Evolutionary conservation across 2,797 vertebrate genomes (phyloP), one percentile per base, ranked within the genome.

Genomic region (Centroberyx gerrardi): DNA sequence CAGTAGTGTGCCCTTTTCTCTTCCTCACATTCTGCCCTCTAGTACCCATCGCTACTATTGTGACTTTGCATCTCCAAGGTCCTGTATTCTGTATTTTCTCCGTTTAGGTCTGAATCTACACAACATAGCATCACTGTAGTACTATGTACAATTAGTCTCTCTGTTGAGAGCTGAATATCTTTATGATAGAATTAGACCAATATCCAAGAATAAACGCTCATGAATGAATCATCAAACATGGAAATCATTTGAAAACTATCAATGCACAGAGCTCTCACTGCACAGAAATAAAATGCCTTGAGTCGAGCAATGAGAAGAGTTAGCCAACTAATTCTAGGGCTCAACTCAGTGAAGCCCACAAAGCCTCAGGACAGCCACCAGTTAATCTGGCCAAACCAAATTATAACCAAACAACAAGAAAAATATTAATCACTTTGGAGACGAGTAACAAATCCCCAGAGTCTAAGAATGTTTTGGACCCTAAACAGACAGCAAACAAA

Each of bases 301-400:
- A 67, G 52, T 36, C 49, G 51, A 72, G 63, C 40, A 44, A 65
- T 12, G 28, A 82, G 70, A 56, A 10, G 54, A 69, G 62, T 78
- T 71, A 76, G 75, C 70, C 74, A 29, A 58, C 63, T 80, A 70
- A 88, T 85, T 73, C 10, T 17, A 46, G 59, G 65, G 76, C 67
- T 84, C 64, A 72, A 53, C 61, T 78, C 68, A 71, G 53, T 62
- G 40, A 64, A 67, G 76, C 51, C 38, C 28, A 17, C 54, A 56
- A 56, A 56, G 27, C 54, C 28, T 55, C 29, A 55, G 54, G 14
- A 55, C 28, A 55, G 10, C 54, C 28, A 55, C 29, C 54, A 6
- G 54, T 33, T 56, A 56, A 56, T 36, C 27, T 31, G 54, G 9
- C 8, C 48, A n/a, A 18, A 51, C 48, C 48, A 51, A 51, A 5